Conservation (phyloP, 1,140 invertebrate species). For the Bombus picipes region DNA sequence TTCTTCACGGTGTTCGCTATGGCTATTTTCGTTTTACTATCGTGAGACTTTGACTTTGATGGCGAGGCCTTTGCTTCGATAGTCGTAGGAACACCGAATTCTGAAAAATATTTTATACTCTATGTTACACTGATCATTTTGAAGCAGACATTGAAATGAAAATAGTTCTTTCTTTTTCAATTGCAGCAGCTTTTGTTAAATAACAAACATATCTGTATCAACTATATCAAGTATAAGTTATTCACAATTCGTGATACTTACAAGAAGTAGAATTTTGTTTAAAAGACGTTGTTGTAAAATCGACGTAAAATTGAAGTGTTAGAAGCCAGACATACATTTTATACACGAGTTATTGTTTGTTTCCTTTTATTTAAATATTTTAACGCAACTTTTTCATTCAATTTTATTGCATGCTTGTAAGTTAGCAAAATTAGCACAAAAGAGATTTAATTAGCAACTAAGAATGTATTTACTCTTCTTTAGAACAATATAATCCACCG, state of each 20-base stretch:
- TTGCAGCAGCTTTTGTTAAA: too few species aligned
- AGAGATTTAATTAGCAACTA: not conserved
- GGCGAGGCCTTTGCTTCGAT: constrained; percentile 70
- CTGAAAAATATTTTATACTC: constrained; percentile 62
- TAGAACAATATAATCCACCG: not conserved
- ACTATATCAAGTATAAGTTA: too few species aligned
- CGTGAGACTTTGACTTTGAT: constrained; percentile 68
- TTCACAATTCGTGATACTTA: too few species aligned
- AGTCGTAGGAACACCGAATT: constrained; percentile 80
- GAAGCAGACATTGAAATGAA: too few species aligned
- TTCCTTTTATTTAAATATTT: too few species aligned
- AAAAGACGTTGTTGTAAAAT: not conserved
- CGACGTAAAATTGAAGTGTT: too few species aligned
- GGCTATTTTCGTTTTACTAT: constrained; percentile 75
- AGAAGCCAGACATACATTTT: not conserved
- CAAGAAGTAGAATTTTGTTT: too few species aligned
- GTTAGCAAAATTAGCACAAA: too few species aligned
- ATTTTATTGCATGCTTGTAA: too few species aligned
- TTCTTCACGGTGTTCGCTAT: constrained; percentile 74
- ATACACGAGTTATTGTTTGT: too few species aligned
- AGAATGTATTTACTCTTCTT: not conserved
- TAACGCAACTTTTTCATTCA: too few species aligned
- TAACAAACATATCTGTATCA: too few species aligned
- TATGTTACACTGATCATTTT: not conserved
- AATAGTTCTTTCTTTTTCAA: not conserved